Conservation (phyloP, 2,113 vertebrate species). For the Caloenas nicobarica region DNA sequence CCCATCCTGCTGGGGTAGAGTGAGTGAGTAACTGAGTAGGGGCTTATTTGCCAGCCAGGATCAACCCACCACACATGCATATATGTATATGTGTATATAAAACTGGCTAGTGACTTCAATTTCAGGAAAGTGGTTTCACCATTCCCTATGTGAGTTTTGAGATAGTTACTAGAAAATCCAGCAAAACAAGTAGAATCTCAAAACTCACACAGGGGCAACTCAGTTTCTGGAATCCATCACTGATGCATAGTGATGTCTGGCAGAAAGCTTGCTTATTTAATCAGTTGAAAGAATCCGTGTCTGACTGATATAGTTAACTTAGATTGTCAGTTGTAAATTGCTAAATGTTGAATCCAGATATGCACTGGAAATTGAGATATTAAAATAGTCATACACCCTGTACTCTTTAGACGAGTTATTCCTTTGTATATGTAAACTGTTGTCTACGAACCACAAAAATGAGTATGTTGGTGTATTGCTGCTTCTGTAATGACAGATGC, state of each 20-base stretch:
- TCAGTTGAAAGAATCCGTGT: not conserved
- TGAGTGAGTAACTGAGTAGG: not conserved
- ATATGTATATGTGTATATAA: not conserved
- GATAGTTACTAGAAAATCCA: no score
- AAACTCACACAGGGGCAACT: not conserved
- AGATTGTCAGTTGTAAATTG: not conserved
- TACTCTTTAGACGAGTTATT: not conserved
- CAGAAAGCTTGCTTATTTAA: not conserved
- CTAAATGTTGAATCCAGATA: not conserved
- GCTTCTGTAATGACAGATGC: not conserved
- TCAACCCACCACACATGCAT: not conserved
- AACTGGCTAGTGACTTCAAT: not conserved
- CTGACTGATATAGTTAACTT: not conserved
- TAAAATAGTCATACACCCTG: not conserved
- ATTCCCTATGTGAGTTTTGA: no score
- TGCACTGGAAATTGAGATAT: not conserved
- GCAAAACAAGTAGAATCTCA: not conserved
- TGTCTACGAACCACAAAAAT: not conserved
- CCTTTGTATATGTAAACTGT: not conserved
- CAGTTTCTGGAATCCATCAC: slow-evolving; percentile 7
- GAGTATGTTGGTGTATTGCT: not conserved
- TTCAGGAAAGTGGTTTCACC: not conserved
- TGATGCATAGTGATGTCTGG: not conserved
- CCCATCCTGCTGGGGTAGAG: not conserved
- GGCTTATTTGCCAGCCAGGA: not conserved